phyloP scores from a whole-genome alignment of 2,113 vertebrate genomes.

The Elachura formosa region DNA sequence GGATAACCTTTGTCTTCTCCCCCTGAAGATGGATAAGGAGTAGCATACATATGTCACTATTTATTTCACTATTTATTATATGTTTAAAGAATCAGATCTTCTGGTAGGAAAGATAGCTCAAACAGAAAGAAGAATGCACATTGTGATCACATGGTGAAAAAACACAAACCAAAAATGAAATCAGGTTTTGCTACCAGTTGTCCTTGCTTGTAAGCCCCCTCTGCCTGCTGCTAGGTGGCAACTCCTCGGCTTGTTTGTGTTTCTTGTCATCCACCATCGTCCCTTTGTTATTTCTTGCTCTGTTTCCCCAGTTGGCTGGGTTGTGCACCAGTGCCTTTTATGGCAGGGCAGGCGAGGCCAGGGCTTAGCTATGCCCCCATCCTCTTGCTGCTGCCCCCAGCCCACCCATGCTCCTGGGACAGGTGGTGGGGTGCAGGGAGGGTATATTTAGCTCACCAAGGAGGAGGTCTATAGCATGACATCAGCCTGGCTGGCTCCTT shows the following conservation, averaged over 20 bases:
- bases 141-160: rapidly evolving
- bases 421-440: rapidly evolving
- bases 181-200: not conserved
- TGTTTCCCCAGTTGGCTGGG: not conserved
- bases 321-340: not conserved
- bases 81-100: not conserved
- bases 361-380: not conserved
- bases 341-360: not conserved
- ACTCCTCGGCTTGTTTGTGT: not conserved
- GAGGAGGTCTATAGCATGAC: not conserved
- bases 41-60: not conserved
- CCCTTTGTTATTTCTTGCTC: conserved; percentile 5
- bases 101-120: not conserved
- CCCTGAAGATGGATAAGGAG: not conserved
- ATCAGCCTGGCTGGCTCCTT: not conserved
- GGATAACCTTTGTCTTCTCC: not conserved
- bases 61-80: not conserved
- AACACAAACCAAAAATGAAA: not conserved
- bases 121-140: not conserved
- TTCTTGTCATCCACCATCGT: not conserved
- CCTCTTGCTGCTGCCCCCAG: not conserved
- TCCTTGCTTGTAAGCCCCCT: not conserved
- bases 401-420: not conserved
- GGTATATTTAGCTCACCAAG: not conserved
- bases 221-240: not conserved